Conservation (phyloP, 2,113 vertebrate species). For the Peromyscus maniculatus region DNA sequence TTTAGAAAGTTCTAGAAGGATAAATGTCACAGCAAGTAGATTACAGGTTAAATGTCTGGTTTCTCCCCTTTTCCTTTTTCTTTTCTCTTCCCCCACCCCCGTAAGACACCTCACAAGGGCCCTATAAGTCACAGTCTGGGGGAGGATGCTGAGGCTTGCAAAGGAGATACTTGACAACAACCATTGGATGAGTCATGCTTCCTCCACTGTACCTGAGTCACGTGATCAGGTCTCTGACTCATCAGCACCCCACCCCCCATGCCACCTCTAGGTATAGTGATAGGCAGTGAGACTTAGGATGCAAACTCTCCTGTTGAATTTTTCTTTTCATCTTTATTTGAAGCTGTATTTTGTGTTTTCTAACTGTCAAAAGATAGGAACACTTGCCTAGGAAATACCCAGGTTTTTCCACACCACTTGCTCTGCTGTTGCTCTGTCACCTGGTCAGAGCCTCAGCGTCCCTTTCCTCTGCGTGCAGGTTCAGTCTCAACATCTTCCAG, state of each 20-base stretch:
- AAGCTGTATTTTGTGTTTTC: conserved; percentile 44
- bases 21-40: not conserved
- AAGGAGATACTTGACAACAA: not conserved
- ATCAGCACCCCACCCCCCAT: not conserved
- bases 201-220: not conserved
- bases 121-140: not conserved
- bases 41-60: conserved; percentile 26
- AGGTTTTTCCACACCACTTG: not conserved
- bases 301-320: not conserved
- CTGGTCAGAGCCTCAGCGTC: not conserved
- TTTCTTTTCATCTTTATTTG: not conserved
- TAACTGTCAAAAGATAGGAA: not conserved
- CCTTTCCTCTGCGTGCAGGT: not conserved
- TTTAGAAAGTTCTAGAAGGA: conserved; percentile 54
- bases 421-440: not conserved
- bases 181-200: not conserved
- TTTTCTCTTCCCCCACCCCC: not conserved
- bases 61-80: not conserved
- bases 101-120: not conserved
- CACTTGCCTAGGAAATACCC: not conserved
- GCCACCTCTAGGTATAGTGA: not conserved
- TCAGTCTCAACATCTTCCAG: not conserved
- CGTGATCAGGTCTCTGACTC: not conserved
- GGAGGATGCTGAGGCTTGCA: not conserved
- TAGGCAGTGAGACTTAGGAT: not conserved